Conservation (phyloP, 2,113 vertebrate species). For the Naja naja region DNA sequence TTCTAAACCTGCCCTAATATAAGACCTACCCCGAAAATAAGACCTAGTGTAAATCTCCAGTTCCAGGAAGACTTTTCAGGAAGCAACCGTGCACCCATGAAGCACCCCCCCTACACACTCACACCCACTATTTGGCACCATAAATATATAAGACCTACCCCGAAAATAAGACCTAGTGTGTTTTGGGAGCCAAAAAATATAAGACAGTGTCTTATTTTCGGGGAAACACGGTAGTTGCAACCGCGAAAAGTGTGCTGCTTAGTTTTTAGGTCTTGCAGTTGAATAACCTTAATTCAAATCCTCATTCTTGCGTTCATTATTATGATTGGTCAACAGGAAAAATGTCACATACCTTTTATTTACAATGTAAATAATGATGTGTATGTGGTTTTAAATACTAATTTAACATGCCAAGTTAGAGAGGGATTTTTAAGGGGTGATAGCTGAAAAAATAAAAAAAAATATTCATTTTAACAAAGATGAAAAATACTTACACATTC, state of each 20-base stretch:
- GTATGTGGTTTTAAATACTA: background rate
- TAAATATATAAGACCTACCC: too few relatives aligned
- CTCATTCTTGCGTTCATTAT: conserved; percentile 13
- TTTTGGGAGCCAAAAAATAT: too few relatives aligned
- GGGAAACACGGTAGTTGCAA: too few relatives aligned
- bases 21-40: too few relatives aligned
- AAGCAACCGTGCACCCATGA: too few relatives aligned
- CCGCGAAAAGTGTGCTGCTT: background rate
- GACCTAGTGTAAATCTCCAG: too few relatives aligned
- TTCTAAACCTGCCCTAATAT: too few relatives aligned
- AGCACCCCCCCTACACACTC: too few relatives aligned
- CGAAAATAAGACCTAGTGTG: too few relatives aligned
- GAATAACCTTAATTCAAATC: conserved; percentile 10
- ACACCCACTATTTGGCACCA: too few relatives aligned
- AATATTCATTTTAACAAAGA: background rate
- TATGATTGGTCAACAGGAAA: conserved; percentile 15
- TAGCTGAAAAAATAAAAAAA: background rate
- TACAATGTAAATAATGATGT: background rate
- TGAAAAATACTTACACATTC: background rate
- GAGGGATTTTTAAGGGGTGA: background rate
- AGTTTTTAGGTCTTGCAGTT: background rate
- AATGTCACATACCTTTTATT: background rate
- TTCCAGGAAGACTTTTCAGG: too few relatives aligned
- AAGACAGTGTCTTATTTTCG: too few relatives aligned
- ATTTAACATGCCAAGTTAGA: background rate